Base-by-base conservation (phyloP, 1,140 invertebrate genomes). In the Amyelois transitella region DNA sequence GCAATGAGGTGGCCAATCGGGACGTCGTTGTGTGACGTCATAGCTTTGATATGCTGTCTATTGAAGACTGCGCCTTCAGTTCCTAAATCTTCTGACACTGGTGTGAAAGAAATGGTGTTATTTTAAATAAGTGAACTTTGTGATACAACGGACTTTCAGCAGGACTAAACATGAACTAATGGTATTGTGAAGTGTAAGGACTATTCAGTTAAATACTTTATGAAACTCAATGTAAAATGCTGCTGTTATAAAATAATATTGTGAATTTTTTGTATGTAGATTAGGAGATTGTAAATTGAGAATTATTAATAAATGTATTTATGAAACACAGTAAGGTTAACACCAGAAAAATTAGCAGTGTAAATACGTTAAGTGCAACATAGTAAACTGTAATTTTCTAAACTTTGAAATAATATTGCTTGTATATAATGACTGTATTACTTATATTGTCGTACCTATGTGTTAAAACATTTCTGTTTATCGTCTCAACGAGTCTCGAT, bases 21-120 rank as follows among this genome's bases (percentile, higher is more conserved):
- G 88, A 91, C 75, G 90, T 91, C 56, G 88, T 91, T 54, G 91
- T 91, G 87, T 91, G 91, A 91, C 90, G 90, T 81, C 90, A 91
- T 81, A 90, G 88, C 77, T 88, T 89, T 75, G 90, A 88, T 69
- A 88, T 86, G 79, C 78, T 88, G 72, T 86, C 85, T 44, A 66
- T 88, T 58, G 80, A 85, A 68, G 76, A 84, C 72, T 74, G 80
- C 70, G 66, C 76, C 69, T 77, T 82, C 71, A 86, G 82, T 88
- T 88, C 85, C 85, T 88, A 88, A 81, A 85, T 67, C 64, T 66
- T 67, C 67, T 66, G 71, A 81, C 32, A 38, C 17, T 38, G 32
- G 17, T 38, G 32, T 38, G 32, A 38, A 38, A 38, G 32, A 38
- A 14, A 14, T 38, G n/a, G n/a, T 38, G 32, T 38, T 38, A 53